Conservation (phyloP, 2,797 vertebrate genomes). For the Eidolon dupreanum region DNA sequence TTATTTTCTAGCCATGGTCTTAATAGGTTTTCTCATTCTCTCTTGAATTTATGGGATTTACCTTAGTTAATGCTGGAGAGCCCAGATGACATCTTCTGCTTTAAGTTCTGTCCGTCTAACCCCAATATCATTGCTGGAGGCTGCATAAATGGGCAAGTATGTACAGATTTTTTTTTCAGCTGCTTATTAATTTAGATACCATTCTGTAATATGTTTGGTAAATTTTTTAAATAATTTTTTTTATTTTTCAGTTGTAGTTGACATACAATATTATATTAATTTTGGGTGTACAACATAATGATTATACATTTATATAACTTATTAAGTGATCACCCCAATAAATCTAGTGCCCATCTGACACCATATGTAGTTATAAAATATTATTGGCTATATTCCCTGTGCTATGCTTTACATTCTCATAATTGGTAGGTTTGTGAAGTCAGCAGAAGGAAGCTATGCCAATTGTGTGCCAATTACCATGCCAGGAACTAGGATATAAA, state of each 20-base stretch:
- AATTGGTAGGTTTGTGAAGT: neutral
- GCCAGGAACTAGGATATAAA: neutral
- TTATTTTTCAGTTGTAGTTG: too few relatives aligned
- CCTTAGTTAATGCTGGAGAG: conserved; percentile 93
- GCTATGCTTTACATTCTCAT: too few relatives aligned
- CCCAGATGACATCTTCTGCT: conserved; percentile 92
- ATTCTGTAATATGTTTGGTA: neutral
- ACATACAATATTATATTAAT: too few relatives aligned
- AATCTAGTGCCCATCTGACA: too few relatives aligned
- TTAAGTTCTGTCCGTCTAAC: conserved; percentile 94
- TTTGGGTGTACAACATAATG: too few relatives aligned
- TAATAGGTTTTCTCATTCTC: conserved; percentile 8
- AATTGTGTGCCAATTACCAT: neutral
- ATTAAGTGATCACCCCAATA: too few relatives aligned
- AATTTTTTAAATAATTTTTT: too few relatives aligned
- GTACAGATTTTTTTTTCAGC: neutral
- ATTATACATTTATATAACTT: too few relatives aligned
- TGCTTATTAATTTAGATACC: neutral
- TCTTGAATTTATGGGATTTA: conserved; percentile 56
- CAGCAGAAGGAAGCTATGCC: neutral
- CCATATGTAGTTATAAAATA: too few relatives aligned
- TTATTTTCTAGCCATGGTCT: neutral
- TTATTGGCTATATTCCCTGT: too few relatives aligned
- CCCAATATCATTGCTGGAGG: conserved; percentile 95
- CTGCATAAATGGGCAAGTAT: conserved; percentile 95